Base-by-base conservation (phyloP, 2,888 invertebrate genomes). In the Rotaria magnacalcarata region DNA sequence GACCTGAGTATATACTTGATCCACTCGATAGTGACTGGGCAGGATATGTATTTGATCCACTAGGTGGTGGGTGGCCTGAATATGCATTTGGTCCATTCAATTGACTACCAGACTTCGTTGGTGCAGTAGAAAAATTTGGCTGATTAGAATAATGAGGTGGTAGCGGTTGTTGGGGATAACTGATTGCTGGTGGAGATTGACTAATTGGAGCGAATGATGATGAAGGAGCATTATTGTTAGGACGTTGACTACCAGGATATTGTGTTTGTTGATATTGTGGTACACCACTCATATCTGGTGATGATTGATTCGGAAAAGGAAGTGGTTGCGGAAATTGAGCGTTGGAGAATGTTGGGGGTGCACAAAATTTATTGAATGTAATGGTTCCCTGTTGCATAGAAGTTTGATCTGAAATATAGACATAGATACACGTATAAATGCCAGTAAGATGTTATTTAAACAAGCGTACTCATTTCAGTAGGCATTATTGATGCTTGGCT, bases 401-500 rank as follows among this genome's bases (percentile, higher is more conserved):
- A 24, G 43, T 47, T 80, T 80, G 47, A n/a, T 47, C 47, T 47
- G 16, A 67, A 19, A 67, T 16, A 67, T 14, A 27, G 14, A 10
- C 6, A 34, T 67, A 11, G 8, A 6, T 74, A 21, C 19, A 2
- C n/a, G 24, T 58, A 11, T 47, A 11, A 0, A 11, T 47, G 47
- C 4, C 3, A 10, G 47, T 47, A 7, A 47, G 11, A 11, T 10
- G 7, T 47, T 47, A 34, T 34, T 34, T 34, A 19, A 27, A 75
- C 41, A 75, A 8, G 0, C 75, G 6, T 80, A 47, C 75, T 80
- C 10, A 43, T 67, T 67, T 34, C 67, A 74, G 43, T 52, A 24
- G 52, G 41, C 84, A 86, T 60, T 19, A 56, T 24, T 74, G 80
- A 54, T 27, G 74, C 75, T 54, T 84, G 86, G 84, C 21, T 21